Conservation (phyloP, 2,888 invertebrate genomes). For the Pimpla rufipes region DNA sequence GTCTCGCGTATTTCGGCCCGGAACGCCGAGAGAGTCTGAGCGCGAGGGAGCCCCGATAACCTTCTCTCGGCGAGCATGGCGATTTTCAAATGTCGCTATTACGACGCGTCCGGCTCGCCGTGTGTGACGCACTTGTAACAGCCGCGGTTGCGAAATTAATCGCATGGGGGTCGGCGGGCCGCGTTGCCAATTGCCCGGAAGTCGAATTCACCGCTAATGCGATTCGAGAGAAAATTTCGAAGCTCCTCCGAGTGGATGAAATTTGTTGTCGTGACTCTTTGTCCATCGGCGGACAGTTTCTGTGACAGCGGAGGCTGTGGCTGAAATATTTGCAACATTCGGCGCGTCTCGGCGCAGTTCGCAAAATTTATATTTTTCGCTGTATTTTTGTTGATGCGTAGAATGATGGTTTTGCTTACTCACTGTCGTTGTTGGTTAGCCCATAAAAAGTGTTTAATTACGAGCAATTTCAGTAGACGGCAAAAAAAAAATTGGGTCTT, state of each 20-base stretch:
- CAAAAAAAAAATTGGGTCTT: too few species aligned
- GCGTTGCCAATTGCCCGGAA: conserved; percentile 31
- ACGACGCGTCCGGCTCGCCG: conserved; percentile 34
- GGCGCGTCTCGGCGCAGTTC: too few species aligned
- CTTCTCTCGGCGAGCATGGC: conserved; percentile 67
- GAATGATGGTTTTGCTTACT: too few species aligned
- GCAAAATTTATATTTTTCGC: too few species aligned
- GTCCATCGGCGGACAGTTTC: too few species aligned
- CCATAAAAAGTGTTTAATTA: too few species aligned
- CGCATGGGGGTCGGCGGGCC: neutral
- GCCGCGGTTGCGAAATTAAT: conserved; percentile 33
- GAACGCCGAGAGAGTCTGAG: conserved; percentile 18
- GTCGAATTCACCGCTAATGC: neutral
- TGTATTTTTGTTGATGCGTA: too few species aligned
- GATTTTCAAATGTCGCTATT: conserved; percentile 72
- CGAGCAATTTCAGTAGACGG: too few species aligned
- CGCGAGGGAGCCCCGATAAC: conserved; percentile 52
- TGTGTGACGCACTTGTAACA: conserved; percentile 46
- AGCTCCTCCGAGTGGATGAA: neutral
- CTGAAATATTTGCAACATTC: too few species aligned
- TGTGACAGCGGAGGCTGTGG: too few species aligned
- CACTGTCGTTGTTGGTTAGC: too few species aligned
- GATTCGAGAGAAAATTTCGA: conserved; percentile 9
- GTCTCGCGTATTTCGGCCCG: conserved; percentile 44
- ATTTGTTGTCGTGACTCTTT: conserved; percentile 8